phyloP scores from a whole-genome alignment of 2,113 vertebrate species.

The Dasypus novemcinctus region DNA sequence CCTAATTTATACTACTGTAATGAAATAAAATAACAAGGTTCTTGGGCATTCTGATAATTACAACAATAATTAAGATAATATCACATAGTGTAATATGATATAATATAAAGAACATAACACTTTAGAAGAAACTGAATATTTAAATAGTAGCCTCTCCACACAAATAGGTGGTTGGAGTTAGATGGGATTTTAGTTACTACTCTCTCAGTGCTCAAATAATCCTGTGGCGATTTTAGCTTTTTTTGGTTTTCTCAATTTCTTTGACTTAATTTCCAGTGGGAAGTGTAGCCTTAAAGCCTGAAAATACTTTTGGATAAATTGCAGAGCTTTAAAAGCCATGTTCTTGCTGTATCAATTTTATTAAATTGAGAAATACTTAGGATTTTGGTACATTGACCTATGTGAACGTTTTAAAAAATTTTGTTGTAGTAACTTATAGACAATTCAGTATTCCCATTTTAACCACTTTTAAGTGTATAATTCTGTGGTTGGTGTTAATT shows the following conservation, averaged over 20 bases:
- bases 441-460: too few relatives aligned
- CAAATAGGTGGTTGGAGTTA: neutral
- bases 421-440: too few relatives aligned
- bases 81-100: neutral
- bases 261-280: neutral
- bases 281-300: neutral
- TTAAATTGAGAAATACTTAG: constrained; percentile 1
- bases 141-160: neutral
- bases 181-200: neutral
- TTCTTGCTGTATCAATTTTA: neutral
- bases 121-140: neutral
- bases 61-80: neutral
- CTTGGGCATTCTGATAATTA: neutral
- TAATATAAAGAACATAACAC: neutral
- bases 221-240: neutral
- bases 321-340: neutral
- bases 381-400: neutral
- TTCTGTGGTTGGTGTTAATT: too few relatives aligned
- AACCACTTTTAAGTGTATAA: too few relatives aligned
- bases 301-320: neutral
- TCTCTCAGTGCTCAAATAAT: neutral
- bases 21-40: neutral
- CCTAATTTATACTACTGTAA: neutral
- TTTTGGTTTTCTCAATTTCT: neutral
- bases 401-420: too few relatives aligned